These are phyloP conservation scores for Fragum sueziense DNA, from an alignment of 2,888 invertebrate species.

Conservation along the genomic window DNA sequence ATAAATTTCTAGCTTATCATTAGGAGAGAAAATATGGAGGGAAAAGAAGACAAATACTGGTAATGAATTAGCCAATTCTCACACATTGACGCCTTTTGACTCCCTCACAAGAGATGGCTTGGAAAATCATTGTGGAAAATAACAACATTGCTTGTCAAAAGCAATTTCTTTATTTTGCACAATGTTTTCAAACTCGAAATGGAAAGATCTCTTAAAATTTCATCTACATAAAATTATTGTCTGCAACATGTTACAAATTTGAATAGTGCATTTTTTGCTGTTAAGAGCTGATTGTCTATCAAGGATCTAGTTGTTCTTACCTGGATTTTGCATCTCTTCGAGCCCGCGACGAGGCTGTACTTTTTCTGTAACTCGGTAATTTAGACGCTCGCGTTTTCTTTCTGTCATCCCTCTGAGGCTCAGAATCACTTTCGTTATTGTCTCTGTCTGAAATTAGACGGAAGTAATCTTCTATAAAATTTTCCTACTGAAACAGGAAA, in stretches of 20 bases:
- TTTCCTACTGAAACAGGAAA: neutral
- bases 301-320: conserved; percentile 28
- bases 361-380: conserved; percentile 65
- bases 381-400: neutral
- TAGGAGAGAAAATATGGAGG: too few relatives aligned
- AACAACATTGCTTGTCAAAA: neutral
- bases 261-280: too few relatives aligned
- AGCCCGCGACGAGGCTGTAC: conserved; percentile 60
- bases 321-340: conserved; percentile 52
- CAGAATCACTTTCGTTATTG: conserved; percentile 12
- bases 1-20: too few relatives aligned
- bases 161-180: too few relatives aligned
- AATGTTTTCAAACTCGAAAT: too few relatives aligned
- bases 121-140: neutral
- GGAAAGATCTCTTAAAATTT: too few relatives aligned
- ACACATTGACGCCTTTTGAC: neutral
- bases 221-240: too few relatives aligned
- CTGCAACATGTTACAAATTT: too few relatives aligned
- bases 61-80: neutral
- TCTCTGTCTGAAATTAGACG: conserved; percentile 4
- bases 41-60: too few relatives aligned
- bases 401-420: neutral
- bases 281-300: too few relatives aligned
- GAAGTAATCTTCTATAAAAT: neutral
- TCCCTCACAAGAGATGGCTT: neutral